Base-by-base conservation (phyloP, 2,113 vertebrate species). In the Synodontis membranacea region DNA sequence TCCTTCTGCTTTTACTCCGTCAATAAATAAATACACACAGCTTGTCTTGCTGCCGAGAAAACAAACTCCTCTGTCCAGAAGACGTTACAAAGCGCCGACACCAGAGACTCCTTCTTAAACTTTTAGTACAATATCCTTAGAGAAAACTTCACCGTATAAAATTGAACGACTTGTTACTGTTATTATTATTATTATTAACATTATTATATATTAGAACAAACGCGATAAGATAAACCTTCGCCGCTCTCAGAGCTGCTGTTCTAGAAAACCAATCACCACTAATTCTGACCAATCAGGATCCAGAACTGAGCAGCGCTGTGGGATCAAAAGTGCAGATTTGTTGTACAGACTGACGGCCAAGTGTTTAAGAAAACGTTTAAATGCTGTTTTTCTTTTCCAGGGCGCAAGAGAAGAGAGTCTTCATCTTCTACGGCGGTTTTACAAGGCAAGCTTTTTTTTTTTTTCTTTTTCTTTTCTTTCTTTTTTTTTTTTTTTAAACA, bases 361-460 rank as follows among this genome's bases (percentile, higher is more conserved):
- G 12, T n/a, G 19, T n/a, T 34, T 17, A 66, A 2, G 31, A 66
- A 37, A 66, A 34, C n/a, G n/a, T n/a, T n/a, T n/a, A 48, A 48
- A 48, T 48, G 44, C 44, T 31, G 74, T 80, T 75, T 75, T 91
- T 87, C 84, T 85, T 89, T 86, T 88, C 3, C 92, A 99, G 98
- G 98, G 98, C 8, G 98, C 97, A 0, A 96, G 96, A 91, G 98
- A 99, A 91, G 98, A 99, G 92, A 98, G 98, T 28, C 95, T 99
- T 84, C 97, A 98, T 90, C 95, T 99, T 9, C 93, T 97, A 0
- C 95, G 98, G 25, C 93, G 95, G 66, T 99, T 98, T 91, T 98
- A 99, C 91, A 99, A 98, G 96, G 98, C 96, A 92, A 90, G 91
- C 72, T 9, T 10, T 1, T 44, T 25, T 70, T 48, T 46, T 39